Base-by-base conservation (phyloP, 2,888 invertebrate genomes). In the Polymixis lichenea region DNA sequence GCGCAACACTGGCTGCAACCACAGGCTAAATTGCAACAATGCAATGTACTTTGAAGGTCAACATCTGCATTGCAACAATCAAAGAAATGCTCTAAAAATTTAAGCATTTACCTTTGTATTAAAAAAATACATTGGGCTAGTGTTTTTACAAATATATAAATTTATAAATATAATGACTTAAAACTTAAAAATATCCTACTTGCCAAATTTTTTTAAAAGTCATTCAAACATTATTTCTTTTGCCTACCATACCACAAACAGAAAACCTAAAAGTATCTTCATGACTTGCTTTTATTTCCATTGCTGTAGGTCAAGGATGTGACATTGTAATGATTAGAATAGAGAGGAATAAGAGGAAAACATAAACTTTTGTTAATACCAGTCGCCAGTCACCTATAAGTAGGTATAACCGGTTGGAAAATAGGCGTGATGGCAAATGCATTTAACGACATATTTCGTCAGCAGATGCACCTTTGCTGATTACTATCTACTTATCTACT, bases 271-370 rank as follows among this genome's bases (percentile, higher is more conserved):
- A 65, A 51, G 13, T 58, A 73, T 66, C 17, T 19, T 7, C 25
- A 78, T 74, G 58, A 82, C 73, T 80, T 71, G 83, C 83, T 67
- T 74, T 67, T 68, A 61, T 60, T 28, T 76, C 13, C 19, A 13
- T 61, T 0, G n/a, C 65, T 55, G 43, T 76, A 53, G 83, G 80
- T 83, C 80, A 83, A 83, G 82, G 74, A 78, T 58, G 1, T 61
- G 66, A 32, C 53, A 32, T 0, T 46, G 17, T 55, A 77, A 62
- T 55, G 66, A 70, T 70, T 66, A 62, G 46, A n/a, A n/a, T n/a
- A n/a, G n/a, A n/a, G n/a, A n/a, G n/a, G n/a, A n/a, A n/a, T n/a
- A n/a, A n/a, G n/a, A n/a, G n/a, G n/a, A n/a, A n/a, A n/a, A 56
- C 56, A 28, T 51, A 28, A 61, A 13, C 17, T 38, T 28, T n/a